Base-by-base conservation (phyloP, 1,140 invertebrate species). In the Drosophila gunungcola region DNA sequence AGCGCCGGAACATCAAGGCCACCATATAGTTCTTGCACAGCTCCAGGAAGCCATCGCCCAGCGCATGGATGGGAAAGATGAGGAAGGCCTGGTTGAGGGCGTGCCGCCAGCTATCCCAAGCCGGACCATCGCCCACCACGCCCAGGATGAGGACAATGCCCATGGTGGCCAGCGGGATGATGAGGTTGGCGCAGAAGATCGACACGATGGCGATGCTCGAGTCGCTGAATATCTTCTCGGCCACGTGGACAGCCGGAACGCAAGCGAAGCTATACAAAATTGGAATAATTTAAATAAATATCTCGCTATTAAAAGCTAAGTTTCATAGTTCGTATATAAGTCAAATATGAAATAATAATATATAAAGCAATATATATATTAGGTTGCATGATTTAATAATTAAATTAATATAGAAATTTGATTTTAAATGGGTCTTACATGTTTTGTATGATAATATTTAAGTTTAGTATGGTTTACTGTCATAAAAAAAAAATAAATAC, bases 11-110 rank as follows among this genome's bases (percentile, higher is more conserved):
- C 21, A 95, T 67, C 54, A 93, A 68, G 1, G 93, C 83, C 3
- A 93, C 93, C 85, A 95, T 95, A 27, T 95, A 95, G 90, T 96
- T 95, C 76, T 93, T 95, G 39, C 95, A 94, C 56, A 96, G 93
- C 78, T 95, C 93, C 0, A 96, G 81, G 2, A 96, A 84, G 2
- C 94, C 95, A 80, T 95, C 95, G 10, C 93, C 95, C 1, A 95
- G 79, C 0, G 93, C 93, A 78, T 95, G 95, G 86, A 95, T 95
- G 0, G 95, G 95, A 42, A 94, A 94, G 51, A 95, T 63, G 43
- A 96, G 76, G 57, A 95, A 93, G 3, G 94, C 80, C 75, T 94
- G 94, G 90, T 95, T 95, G 7, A 95, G 79, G 6, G 93, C 83
- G 89, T 94, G 93, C 6, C 95, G 93, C 7, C 93, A 93, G 45